phyloP scores from a whole-genome alignment of 1,140 invertebrate species.

The Trichonephila inaurata region DNA sequence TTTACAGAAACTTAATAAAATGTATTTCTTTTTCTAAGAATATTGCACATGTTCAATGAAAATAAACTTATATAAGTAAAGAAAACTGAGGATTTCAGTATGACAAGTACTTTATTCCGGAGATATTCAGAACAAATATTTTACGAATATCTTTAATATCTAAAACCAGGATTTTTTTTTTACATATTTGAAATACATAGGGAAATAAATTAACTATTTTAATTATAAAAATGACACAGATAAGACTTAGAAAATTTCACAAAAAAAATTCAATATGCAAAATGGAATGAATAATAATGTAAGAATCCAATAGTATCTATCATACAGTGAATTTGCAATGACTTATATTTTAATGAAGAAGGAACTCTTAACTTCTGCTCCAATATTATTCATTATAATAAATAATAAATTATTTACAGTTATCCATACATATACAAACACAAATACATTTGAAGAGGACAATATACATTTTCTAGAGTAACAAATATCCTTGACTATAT shows the following conservation, averaged over 20 bases:
- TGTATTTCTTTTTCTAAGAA: too few relatives aligned
- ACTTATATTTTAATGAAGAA: neutral
- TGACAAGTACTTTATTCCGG: neutral
- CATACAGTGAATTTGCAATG: neutral
- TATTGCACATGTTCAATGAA: too few relatives aligned
- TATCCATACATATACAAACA: neutral
- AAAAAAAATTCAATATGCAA: neutral
- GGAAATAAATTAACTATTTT: neutral
- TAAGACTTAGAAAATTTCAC: neutral
- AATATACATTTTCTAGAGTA: neutral
- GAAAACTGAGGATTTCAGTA: neutral
- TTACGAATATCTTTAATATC: neutral
- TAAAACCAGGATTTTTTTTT: neutral
- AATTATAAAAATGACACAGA: neutral
- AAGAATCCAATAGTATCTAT: neutral
- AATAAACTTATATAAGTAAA: too few relatives aligned
- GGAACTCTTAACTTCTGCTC: neutral
- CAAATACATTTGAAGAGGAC: conserved; percentile 19
- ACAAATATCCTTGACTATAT: conserved; percentile 30
- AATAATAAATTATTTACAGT: neutral
- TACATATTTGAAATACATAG: neutral
- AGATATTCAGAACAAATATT: too few relatives aligned
- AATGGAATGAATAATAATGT: neutral
- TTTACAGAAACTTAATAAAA: too few relatives aligned
- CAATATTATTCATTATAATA: neutral